Conservation (phyloP, 2,797 vertebrate genomes). For the Acanthurus leucopareius region DNA sequence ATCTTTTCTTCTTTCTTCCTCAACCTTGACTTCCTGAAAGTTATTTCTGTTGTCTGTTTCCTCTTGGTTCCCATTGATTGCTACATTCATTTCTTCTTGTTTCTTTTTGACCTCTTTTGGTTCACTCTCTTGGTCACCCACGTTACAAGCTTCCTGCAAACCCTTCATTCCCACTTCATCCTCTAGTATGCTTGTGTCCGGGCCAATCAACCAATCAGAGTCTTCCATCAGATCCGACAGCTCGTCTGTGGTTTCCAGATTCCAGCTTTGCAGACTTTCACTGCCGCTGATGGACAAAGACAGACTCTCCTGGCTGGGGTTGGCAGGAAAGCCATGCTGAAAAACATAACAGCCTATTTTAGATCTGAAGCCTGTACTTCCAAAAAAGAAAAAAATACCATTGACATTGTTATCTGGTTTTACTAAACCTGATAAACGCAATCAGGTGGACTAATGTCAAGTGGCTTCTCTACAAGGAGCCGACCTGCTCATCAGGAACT, state of each 20-base stretch:
- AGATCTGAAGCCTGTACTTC: neutral
- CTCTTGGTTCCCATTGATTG: slow-evolving; percentile 34
- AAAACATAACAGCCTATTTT: slow-evolving; percentile 38
- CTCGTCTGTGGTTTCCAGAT: slow-evolving; percentile 75
- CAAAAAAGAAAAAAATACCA: too few relatives aligned
- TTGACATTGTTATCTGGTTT: too few relatives aligned
- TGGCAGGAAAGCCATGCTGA: slow-evolving; percentile 64
- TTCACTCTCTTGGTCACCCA: slow-evolving; percentile 3
- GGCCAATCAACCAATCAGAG: slow-evolving; percentile 50
- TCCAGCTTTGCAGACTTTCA: slow-evolving; percentile 85
- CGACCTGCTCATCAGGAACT: too few relatives aligned
- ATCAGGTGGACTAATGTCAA: too few relatives aligned
- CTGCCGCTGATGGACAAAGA: slow-evolving; percentile 79
- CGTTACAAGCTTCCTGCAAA: slow-evolving; percentile 16
- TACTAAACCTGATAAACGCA: too few relatives aligned
- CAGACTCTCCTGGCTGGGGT: slow-evolving; percentile 85
- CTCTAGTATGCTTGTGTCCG: slow-evolving; percentile 43
- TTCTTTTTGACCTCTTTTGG: slow-evolving; percentile 16
- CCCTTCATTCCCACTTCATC: slow-evolving; percentile 37
- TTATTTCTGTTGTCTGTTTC: slow-evolving; percentile 22
- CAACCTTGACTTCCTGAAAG: slow-evolving; percentile 37
- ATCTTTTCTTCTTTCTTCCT: slow-evolving; percentile 34
- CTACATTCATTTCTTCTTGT: slow-evolving; percentile 23
- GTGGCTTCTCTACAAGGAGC: too few relatives aligned
- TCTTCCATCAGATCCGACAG: slow-evolving; percentile 58